A percentile compares a stretch with the other conserved stretches of the same genome.
Conservation (phyloP, 2,888 invertebrate species). For the Frankliniella fusca region DNA sequence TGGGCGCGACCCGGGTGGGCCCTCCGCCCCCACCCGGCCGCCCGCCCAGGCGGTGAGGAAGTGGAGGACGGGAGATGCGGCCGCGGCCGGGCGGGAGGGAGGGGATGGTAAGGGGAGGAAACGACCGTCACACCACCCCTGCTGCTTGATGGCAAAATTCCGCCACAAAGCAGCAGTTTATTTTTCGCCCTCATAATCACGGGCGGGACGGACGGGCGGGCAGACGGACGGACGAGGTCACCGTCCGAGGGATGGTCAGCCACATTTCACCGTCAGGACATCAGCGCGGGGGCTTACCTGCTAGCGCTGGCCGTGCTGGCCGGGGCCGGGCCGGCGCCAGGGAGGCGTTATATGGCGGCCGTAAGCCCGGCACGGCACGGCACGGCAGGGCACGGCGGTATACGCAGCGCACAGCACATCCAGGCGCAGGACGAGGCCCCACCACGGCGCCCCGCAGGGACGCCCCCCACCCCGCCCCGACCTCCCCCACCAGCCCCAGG, state of each 20-base stretch:
- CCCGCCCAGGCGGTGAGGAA: background rate
- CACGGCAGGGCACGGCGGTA: background rate
- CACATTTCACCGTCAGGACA: background rate
- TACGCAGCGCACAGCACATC: too few relatives aligned
- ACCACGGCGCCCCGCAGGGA: background rate
- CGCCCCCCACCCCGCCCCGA: background rate
- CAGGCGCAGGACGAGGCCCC: too few relatives aligned
- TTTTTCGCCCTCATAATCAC: too few relatives aligned
- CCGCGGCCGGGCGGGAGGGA: too few relatives aligned
- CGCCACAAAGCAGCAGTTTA: too few relatives aligned
- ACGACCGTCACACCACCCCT: too few relatives aligned
- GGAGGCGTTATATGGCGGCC: background rate
- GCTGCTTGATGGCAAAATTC: too few relatives aligned
- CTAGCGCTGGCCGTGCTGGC: background rate
- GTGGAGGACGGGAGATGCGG: too few relatives aligned
- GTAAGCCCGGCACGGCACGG: background rate
- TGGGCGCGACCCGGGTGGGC: too few relatives aligned
- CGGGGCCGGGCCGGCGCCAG: background rate
- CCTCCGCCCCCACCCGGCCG: too few relatives aligned
- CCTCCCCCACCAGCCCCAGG: background rate
- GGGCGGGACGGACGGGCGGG: too few relatives aligned
- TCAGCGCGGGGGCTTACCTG: background rate
- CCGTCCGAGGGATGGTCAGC: background rate
- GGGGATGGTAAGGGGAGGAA: too few relatives aligned
- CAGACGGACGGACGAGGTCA: background rate